A percentile compares a stretch with the other conserved stretches of the same genome.
phyloP scores from a whole-genome alignment of 2,888 invertebrate species.

The Arctia plantaginis region DNA sequence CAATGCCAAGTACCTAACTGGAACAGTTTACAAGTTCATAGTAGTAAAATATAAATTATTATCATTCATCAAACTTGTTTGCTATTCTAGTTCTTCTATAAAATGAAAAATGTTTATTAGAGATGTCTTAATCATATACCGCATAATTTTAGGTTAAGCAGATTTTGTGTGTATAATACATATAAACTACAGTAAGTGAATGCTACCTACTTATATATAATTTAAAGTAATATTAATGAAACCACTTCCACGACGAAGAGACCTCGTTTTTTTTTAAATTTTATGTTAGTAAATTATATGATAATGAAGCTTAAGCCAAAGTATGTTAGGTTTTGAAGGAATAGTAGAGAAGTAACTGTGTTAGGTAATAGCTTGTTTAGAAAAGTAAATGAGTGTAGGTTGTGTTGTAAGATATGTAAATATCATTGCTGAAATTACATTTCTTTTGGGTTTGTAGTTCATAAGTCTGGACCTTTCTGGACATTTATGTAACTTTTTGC shows the following conservation, averaged over 20 bases:
- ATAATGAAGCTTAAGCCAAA: slow-evolving; percentile 55
- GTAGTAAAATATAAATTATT: not conserved
- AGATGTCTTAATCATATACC: slow-evolving; percentile 40
- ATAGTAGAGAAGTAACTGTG: slow-evolving; percentile 40
- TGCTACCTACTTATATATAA: slow-evolving; percentile 35
- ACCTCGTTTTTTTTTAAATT: slow-evolving; percentile 18
- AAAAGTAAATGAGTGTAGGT: slow-evolving; percentile 13
- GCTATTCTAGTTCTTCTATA: slow-evolving; percentile 27
- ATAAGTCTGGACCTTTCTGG: slow-evolving; percentile 3
- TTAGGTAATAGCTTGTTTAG: slow-evolving; percentile 15
- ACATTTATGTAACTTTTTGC: not conserved
- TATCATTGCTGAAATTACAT: slow-evolving; percentile 8
- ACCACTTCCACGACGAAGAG: slow-evolving; percentile 40
- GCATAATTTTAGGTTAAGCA: slow-evolving; percentile 40
- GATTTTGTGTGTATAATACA: slow-evolving; percentile 54
- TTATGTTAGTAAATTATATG: slow-evolving; percentile 40
- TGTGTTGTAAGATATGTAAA: slow-evolving; percentile 15
- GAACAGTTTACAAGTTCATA: slow-evolving; percentile 37
- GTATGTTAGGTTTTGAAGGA: slow-evolving; percentile 40
- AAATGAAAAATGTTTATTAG: slow-evolving; percentile 28
- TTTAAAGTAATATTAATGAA: slow-evolving; percentile 36
- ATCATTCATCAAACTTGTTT: slow-evolving; percentile 16
- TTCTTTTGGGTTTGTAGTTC: not conserved
- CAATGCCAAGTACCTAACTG: slow-evolving; percentile 24
- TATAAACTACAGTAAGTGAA: slow-evolving; percentile 35